Evolutionary conservation across 2,113 vertebrate genomes (phyloP), one percentile per base, ranked within the genome.

Genomic region (Amazona guildingii): DNA sequence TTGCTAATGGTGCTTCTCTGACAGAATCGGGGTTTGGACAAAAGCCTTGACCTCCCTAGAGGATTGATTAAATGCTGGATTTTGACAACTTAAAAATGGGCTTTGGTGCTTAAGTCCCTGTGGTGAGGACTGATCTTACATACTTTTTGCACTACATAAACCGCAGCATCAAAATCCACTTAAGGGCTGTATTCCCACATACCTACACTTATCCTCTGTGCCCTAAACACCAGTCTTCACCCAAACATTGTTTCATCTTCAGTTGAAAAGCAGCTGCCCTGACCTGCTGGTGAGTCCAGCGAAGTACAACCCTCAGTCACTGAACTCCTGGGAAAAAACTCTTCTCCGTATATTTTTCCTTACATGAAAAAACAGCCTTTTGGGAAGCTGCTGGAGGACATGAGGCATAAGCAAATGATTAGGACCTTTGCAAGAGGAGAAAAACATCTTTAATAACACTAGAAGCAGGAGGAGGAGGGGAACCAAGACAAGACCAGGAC

Each of bases 361-460:
- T 1, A 0, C 2, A 2, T 37, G 35, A 76, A 52, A 75, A 64
- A 51, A 68, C 14, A 4, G 2, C 24, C 63, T 76, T 43, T 17
- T 61, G 63, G 41, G 57, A 81, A 86, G 39, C n/a, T 86, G 61
- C 43, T 74, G 44, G 27, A 82, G 10, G 51, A 78, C 12, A 19
- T 0, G 1, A n/a, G 9, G 18, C 2, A 0, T 8, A 29, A 55
- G 27, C 12, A 82, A 48, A 57, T 0, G 0, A 20, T 35, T 8
- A 14, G 11, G 28, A 67, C 16, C 15, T 77, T 39, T 72, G 17
- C 23, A 76, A 24, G 35, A 74, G 70, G 7, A 83, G 11, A 23
- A 68, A 69, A 83, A 7, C 17, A 19, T 11, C 25, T 44, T 70
- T 46, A 59, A 28, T 2, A 35, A 9, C 1, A 7, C 28, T 84